Evolutionary conservation across 2,888 invertebrate genomes (phyloP).

Genomic region (Spialia ferax): DNA sequence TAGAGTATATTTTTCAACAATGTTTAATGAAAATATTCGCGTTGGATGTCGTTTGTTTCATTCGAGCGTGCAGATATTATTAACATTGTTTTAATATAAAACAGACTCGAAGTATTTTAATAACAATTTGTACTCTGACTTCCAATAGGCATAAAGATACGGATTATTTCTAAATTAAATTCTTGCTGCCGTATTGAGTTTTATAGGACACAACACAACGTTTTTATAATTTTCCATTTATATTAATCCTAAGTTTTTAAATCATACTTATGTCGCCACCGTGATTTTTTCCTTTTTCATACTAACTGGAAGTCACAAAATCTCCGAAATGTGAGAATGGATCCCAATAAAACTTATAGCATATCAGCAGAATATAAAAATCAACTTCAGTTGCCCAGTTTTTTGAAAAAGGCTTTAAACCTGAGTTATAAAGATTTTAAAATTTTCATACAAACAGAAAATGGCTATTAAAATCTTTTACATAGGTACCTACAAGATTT

Average conservation of each 20-base stretch:
- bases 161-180: conserved; percentile 56
- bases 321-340: no score
- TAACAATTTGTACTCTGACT: conserved; percentile 59
- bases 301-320: no score
- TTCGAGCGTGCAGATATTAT: conserved; percentile 47
- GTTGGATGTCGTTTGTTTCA: conserved; percentile 50
- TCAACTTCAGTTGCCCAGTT: no score
- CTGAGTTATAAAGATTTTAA: no score
- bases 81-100: conserved; percentile 44
- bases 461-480: no score
- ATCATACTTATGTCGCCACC: neutral
- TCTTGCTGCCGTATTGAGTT: conserved; percentile 36
- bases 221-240: neutral
- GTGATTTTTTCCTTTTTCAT: no score
- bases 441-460: no score
- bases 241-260: neutral
- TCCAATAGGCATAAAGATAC: conserved; percentile 48
- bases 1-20: conserved; percentile 47
- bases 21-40: conserved; percentile 62
- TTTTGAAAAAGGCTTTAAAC: no score
- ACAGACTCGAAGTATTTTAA: conserved; percentile 70
- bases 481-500: no score
- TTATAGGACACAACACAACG: neutral
- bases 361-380: no score
- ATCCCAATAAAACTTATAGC: no score